Evolutionary conservation across 2,113 vertebrate species (phyloP).

Genomic region (Anthoscopus minutus): DNA sequence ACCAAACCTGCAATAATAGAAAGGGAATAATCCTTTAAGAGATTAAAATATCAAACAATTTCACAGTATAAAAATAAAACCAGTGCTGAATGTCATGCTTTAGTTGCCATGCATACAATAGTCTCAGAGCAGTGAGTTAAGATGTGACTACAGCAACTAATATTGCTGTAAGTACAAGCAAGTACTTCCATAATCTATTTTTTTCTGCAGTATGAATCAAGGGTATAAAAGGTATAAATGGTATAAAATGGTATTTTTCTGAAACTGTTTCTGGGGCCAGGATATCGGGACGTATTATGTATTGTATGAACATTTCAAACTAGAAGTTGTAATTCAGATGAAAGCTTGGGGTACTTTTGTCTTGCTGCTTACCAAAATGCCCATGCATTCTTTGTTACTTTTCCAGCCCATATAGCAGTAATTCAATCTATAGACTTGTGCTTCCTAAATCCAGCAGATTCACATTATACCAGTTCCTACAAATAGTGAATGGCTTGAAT

Average conservation of each 20-base stretch:
- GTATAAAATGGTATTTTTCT: neutral
- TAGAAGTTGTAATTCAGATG: neutral
- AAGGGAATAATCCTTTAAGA: neutral
- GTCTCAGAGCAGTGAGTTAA: neutral
- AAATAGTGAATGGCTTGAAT: neutral
- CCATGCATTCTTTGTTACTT: neutral
- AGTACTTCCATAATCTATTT: neutral
- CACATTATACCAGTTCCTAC: neutral
- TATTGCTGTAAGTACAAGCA: neutral
- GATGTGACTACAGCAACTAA: neutral
- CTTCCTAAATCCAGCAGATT: neutral
- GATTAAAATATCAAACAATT: neutral
- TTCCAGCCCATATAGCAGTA: neutral
- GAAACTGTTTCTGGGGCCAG: neutral
- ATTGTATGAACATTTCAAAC: neutral
- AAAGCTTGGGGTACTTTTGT: neutral
- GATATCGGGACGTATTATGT: neutral
- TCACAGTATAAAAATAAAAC: neutral
- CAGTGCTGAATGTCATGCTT: neutral
- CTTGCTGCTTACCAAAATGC: neutral
- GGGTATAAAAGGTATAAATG: neutral
- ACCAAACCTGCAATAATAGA: neutral
- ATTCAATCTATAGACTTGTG: neutral
- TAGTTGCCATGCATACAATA: neutral
- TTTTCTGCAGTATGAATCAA: neutral